A percentile compares a stretch with the other conserved stretches of the same genome.
Conservation (phyloP, 30 jellyfish, hydroid and myxozoan species). For the Cassiopea xamachana region DNA sequence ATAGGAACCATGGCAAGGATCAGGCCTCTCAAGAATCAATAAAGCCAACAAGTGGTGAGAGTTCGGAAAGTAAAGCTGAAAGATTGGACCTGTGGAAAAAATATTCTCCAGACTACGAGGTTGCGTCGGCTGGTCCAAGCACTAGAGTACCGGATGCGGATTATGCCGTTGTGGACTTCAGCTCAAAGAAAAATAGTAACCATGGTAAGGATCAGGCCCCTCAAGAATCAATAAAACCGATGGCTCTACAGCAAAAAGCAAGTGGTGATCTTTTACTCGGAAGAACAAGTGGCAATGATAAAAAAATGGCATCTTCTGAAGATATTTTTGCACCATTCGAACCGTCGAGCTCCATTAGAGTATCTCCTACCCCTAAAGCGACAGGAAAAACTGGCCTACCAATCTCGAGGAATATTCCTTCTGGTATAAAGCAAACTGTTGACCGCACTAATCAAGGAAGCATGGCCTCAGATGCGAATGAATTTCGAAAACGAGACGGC, state of each 20-base stretch:
- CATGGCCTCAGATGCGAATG: background rate
- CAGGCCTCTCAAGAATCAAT: background rate
- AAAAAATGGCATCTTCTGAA: background rate
- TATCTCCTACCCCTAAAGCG: conserved; percentile 8
- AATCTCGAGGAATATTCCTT: background rate
- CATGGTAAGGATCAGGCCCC: background rate
- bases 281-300: background rate
- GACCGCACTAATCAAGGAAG: background rate
- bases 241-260: background rate
- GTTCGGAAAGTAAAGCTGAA: too few relatives aligned
- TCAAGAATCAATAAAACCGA: background rate
- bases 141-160: background rate
- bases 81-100: conserved; percentile 16
- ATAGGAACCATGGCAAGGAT: background rate
- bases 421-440: background rate
- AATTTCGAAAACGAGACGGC: conserved; percentile 42
- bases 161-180: background rate
- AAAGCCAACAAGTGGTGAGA: too few relatives aligned
- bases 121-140: background rate
- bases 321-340: conserved; percentile 14
- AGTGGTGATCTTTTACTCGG: background rate
- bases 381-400: background rate
- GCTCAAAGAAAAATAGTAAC: background rate
- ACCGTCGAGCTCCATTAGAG: conserved; percentile 19
- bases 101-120: conserved; percentile 11